Evolutionary conservation across 1,140 invertebrate species (phyloP).

Genomic region (Drosophila ercepeae): DNA sequence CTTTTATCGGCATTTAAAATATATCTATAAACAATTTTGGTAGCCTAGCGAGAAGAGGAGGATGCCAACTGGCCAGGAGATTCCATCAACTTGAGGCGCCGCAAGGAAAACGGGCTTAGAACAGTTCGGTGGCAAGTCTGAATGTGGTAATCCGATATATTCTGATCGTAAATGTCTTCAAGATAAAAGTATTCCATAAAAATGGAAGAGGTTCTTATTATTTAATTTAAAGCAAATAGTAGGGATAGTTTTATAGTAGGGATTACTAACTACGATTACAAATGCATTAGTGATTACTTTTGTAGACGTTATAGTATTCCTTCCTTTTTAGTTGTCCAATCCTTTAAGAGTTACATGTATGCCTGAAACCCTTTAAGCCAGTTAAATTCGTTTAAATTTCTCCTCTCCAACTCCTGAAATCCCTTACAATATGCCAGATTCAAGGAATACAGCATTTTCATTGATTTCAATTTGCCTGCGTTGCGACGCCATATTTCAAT

Average conservation of each 20-base stretch:
- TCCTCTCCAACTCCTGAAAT: neutral
- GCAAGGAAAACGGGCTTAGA: conserved; percentile 14
- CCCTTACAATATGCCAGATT: neutral
- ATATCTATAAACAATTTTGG: conserved; percentile 42
- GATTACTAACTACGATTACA: too few relatives aligned
- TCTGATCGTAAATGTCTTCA: conserved; percentile 19
- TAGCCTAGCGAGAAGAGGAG: neutral
- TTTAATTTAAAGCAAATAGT: conserved; percentile 1
- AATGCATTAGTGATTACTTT: too few relatives aligned
- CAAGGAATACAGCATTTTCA: conserved; percentile 55
- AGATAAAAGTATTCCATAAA: conserved; percentile 27
- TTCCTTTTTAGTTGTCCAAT: too few relatives aligned
- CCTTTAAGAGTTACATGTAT: neutral
- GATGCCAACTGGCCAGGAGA: conserved; percentile 8
- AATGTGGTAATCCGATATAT: conserved; percentile 41
- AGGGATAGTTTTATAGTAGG: too few relatives aligned
- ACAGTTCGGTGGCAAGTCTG: conserved; percentile 33
- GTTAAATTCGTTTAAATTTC: conserved; percentile 7
- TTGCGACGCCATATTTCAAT: conserved; percentile 80
- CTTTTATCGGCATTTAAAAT: conserved; percentile 77
- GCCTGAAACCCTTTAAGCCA: conserved; percentile 12
- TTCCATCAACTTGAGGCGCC: conserved; percentile 53
- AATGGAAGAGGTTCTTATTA: conserved; percentile 18
- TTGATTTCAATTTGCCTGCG: conserved; percentile 78
- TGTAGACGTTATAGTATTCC: too few relatives aligned